Conservation (phyloP, 2,888 invertebrate species). For the Micoletzkya japonica region DNA sequence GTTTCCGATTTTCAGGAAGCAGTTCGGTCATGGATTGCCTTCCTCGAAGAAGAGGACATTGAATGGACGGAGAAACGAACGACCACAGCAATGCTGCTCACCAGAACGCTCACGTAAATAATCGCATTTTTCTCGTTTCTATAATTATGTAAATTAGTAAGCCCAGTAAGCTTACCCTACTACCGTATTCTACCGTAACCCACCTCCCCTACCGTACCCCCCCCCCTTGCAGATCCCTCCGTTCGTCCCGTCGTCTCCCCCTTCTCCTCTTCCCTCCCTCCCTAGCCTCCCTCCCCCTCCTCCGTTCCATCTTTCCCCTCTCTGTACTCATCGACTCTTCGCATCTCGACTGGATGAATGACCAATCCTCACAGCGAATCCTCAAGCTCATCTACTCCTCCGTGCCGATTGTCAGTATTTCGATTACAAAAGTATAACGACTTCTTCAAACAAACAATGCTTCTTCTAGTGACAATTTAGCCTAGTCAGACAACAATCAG, state of each 20-base stretch:
- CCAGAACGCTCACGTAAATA: neutral
- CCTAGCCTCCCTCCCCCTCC: neutral
- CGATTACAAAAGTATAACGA: too few species aligned
- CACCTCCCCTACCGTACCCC: too few species aligned
- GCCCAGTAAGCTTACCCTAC: neutral
- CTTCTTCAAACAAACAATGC: neutral
- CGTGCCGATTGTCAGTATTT: neutral
- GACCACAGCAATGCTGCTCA: neutral
- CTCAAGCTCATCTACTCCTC: neutral
- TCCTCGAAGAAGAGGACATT: neutral
- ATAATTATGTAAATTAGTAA: neutral
- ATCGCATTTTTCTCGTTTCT: too few species aligned
- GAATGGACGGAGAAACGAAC: neutral
- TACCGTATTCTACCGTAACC: too few species aligned
- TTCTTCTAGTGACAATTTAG: too few species aligned
- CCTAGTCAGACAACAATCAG: neutral
- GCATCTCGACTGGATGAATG: neutral
- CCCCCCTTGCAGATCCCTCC: too few species aligned
- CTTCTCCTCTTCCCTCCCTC: neutral
- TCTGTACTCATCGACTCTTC: constrained; percentile 11
- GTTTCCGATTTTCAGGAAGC: neutral
- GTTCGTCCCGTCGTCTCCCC: neutral
- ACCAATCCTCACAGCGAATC: neutral
- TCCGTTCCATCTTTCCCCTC: neutral
- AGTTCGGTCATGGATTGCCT: neutral